Evolutionary conservation across 2,113 vertebrate genomes (phyloP), one percentile per base, ranked within the genome.

Genomic region (Aix galericulata): DNA sequence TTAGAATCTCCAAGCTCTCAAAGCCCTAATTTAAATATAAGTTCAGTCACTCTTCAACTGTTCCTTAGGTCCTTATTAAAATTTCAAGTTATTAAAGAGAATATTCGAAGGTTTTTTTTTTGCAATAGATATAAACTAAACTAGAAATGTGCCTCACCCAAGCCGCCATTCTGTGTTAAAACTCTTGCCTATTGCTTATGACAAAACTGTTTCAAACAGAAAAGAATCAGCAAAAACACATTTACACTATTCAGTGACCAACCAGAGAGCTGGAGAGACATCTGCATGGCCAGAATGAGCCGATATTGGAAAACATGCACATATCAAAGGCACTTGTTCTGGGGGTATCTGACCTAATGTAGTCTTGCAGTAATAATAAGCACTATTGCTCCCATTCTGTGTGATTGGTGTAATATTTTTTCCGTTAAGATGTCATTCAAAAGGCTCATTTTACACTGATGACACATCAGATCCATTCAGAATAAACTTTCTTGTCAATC

Each of bases 41-140:
- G 97, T 98, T 98, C 97, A 96, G 96, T 97, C 93, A 97, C 95
- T 98, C 95, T 97, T 97, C 97, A 97, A 96, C 96, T 97, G 91
- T 98, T 98, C 98, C 97, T 98, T 97, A 98, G 97, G 95, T 96
- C 95, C 97, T 98, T 98, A 98, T 98, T 98, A 98, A 98, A 98
- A 97, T 98, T 98, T 97, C 96, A 98, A 94, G 93, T 97, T 98
- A 98, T 97, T 98, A 98, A 98, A 98, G 92, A 91, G 88, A 98
- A 97, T 97, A 97, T 95, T 92, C 42, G 27, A 81, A 80, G 25
- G 46, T 76, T 71, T 88, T 95, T 76, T 71, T 91, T 95, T 97
- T 87, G 5, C 91, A 94, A 77, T 85, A 96, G 91, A 94, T 84
- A 96, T 88, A 97, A 98, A 96, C 97, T 96, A 97, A 98, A 95